Conservation (phyloP, 2,113 vertebrate genomes). For the Aptenodytes forsteri region DNA sequence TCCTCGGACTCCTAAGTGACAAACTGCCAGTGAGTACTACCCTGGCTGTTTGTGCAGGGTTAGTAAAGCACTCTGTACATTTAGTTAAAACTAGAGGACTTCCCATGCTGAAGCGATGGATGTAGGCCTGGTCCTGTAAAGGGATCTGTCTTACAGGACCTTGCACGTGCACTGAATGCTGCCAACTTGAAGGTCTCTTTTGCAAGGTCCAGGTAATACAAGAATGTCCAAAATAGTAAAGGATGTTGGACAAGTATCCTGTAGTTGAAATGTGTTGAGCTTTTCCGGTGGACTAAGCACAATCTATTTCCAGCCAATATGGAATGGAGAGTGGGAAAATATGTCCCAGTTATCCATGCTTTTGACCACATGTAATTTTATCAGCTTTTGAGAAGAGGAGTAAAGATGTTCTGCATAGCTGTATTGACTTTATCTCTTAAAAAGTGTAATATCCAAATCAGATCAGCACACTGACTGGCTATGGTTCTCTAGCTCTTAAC, state of each 20-base stretch:
- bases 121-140: background rate
- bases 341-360: background rate
- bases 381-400: background rate
- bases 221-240: background rate
- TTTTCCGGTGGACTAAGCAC: background rate
- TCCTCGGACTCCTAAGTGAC: constrained; percentile 88
- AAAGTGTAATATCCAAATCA: background rate
- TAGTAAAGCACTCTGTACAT: background rate
- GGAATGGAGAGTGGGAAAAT: background rate
- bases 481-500: background rate
- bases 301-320: background rate
- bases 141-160: background rate
- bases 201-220: background rate
- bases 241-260: background rate
- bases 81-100: background rate
- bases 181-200: background rate
- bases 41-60: background rate
- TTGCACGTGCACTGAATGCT: background rate
- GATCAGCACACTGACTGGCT: background rate
- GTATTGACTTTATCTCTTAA: background rate
- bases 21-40: constrained; percentile 85
- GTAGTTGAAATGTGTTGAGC: background rate
- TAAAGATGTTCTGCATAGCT: background rate
- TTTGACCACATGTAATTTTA: background rate
- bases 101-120: background rate